phyloP scores from a whole-genome alignment of 2,113 vertebrate genomes.

The Galeopterus variegatus region DNA sequence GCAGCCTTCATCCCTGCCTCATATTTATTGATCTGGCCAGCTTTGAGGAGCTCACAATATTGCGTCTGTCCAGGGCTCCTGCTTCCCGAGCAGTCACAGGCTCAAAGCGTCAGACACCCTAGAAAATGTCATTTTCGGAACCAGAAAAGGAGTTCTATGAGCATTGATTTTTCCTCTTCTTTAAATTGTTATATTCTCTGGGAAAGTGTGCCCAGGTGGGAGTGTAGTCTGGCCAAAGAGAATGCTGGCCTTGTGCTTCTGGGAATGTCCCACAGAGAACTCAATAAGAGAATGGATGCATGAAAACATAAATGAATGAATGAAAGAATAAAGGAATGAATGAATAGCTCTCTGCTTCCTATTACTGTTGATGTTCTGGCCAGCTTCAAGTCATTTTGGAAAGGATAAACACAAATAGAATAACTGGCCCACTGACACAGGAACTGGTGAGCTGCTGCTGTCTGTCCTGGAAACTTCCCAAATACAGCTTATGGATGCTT shows the following conservation, averaged over 20 bases:
- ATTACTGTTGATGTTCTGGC: fast-evolving
- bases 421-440: neutral
- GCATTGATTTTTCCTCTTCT: conserved; percentile 76
- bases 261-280: neutral
- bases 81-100: neutral
- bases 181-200: conserved; percentile 60
- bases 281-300: fast-evolving
- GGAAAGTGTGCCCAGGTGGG: conserved; percentile 43
- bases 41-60: conserved; percentile 80
- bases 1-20: conserved; percentile 83
- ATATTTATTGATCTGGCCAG: conserved; percentile 87
- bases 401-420: neutral
- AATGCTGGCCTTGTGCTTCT: neutral
- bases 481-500: neutral
- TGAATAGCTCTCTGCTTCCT: neutral
- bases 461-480: neutral
- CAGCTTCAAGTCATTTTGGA: neutral
- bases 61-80: neutral
- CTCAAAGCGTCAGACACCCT: neutral
- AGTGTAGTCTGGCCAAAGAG: neutral
- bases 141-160: conserved; percentile 70
- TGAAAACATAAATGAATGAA: neutral
- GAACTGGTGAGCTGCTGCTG: neutral
- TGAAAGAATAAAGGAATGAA: neutral
- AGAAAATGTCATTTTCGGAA: conserved; percentile 48